phyloP scores from a whole-genome alignment of 23 tunicate species.

The Aplidium turbinatum region DNA sequence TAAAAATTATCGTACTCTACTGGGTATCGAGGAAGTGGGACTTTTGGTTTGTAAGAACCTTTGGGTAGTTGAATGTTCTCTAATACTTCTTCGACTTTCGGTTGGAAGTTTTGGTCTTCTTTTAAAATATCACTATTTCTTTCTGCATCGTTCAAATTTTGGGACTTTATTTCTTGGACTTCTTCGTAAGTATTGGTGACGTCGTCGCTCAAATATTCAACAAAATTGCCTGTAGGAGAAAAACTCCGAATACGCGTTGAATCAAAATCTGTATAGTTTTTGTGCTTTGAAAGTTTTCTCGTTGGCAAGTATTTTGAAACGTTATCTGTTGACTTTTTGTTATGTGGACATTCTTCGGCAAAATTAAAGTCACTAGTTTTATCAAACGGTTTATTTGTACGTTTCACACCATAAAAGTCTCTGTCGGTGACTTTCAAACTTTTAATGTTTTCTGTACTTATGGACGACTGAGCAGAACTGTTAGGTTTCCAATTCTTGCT shows the following conservation, averaged over 20 bases:
- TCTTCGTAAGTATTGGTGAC: slow-evolving; percentile 63
- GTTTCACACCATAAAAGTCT: no score
- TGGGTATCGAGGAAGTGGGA: slow-evolving; percentile 62
- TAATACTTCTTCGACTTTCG: slow-evolving; percentile 45
- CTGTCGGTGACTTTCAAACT: not conserved
- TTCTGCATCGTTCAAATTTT: not conserved
- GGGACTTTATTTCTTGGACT: slow-evolving; percentile 9
- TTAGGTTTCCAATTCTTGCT: not conserved
- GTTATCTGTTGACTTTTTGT: no score
- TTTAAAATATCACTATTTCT: not conserved
- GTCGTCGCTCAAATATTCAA: slow-evolving; percentile 43
- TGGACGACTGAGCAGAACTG: not conserved
- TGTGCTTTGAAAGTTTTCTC: no score
- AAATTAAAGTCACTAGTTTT: no score
- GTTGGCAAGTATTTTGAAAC: no score
- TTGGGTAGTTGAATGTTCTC: slow-evolving; percentile 54
- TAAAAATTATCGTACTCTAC: slow-evolving; percentile 66
- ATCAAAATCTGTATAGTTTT: no score
- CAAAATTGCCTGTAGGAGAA: slow-evolving; percentile 21
- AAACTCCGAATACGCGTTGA: no score
- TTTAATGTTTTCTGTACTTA: slow-evolving; percentile 13
- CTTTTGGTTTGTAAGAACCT: slow-evolving; percentile 48
- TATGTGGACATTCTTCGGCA: no score
- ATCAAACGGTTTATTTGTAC: no score
- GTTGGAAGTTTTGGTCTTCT: slow-evolving; percentile 39